Percentiles rank a stretch among this genome's conserved stretches.
Evolutionary conservation across 2,888 invertebrate genomes (phyloP).

Genomic region (Ariolimax columbianus): DNA sequence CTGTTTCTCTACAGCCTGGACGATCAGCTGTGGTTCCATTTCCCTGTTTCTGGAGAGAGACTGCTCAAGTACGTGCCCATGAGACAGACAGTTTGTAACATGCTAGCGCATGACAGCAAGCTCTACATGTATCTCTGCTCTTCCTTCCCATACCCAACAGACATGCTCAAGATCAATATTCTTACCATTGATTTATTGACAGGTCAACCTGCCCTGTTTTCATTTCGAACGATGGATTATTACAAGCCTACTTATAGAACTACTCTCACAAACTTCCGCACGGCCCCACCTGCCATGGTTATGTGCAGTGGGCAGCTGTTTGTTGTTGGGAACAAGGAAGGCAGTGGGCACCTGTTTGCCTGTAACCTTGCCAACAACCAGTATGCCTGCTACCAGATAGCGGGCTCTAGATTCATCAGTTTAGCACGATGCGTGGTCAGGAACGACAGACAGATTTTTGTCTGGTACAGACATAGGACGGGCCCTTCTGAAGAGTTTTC

Average conservation of each 20-base stretch:
- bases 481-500: constrained; percentile 77
- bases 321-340: constrained; percentile 75
- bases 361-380: constrained; percentile 73
- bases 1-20: constrained; percentile 70
- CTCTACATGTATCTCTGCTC: constrained; percentile 75
- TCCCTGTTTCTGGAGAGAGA: constrained; percentile 71
- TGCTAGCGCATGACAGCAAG: constrained; percentile 69
- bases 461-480: constrained; percentile 75
- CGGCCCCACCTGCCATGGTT: constrained; percentile 74
- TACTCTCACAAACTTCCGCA: constrained; percentile 73
- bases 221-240: constrained; percentile 72
- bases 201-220: constrained; percentile 69
- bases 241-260: constrained; percentile 75
- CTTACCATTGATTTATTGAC: constrained; percentile 72
- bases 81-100: constrained; percentile 72
- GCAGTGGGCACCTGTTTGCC: constrained; percentile 74
- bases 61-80: constrained; percentile 72
- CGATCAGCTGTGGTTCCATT: constrained; percentile 72
- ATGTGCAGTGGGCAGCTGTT: constrained; percentile 72
- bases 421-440: constrained; percentile 72
- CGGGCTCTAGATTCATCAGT: constrained; percentile 74
- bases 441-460: constrained; percentile 70
- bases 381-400: constrained; percentile 74
- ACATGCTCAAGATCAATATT: constrained; percentile 75
- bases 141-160: constrained; percentile 76